Base-by-base conservation (phyloP, 2,113 vertebrate genomes). In the Phylloscopus whistleri region DNA sequence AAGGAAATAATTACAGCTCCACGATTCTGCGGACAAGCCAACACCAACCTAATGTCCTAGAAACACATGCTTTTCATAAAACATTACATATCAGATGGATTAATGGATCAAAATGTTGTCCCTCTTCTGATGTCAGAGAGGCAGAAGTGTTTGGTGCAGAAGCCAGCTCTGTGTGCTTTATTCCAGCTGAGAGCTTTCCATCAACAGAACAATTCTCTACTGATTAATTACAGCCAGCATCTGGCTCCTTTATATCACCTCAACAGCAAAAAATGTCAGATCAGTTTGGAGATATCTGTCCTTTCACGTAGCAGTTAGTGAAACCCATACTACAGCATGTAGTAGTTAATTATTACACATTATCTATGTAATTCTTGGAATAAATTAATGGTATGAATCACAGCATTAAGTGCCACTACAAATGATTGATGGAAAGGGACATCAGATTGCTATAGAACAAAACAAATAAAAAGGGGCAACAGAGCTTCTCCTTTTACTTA, bases 311-410 rank as follows among this genome's bases (percentile, higher is more conserved):
- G 75, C 67, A 91, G 69, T 56, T 62, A 85, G 62, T 53, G 70
- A 87, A 91, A 85, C 26, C 37, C 39, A 55, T 24, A 60, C 33
- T 83, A 69, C 33, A 68, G 72, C 44, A 80, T 82, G 59, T 59
- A 84, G 46, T 22, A 87, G 66, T 69, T 96, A 91, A 85, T 94
- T 87, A 89, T 66, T 69, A 73, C 63, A 68, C 53, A 67, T 26
- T 48, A 59, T 24, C n/a, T 66, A 9, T 63, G 55, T 77, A 93
- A 85, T 66, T 48, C 39, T 70, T 80, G 53, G 51, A 80, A 88
- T 91, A 94, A 91, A 93, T 88, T 95, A 93, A 89, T 69, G 37
- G 67, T 69, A 96, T 49, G 49, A 89, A 76, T 82, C 87, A 93
- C 58, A 93, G 68, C 43, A 73, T 69, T 62, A 73, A 76, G 20